A percentile compares a stretch with the other conserved stretches of the same genome.
Evolutionary conservation across 2,113 vertebrate genomes (phyloP).

Genomic region (Erythrolamprus reginae): DNA sequence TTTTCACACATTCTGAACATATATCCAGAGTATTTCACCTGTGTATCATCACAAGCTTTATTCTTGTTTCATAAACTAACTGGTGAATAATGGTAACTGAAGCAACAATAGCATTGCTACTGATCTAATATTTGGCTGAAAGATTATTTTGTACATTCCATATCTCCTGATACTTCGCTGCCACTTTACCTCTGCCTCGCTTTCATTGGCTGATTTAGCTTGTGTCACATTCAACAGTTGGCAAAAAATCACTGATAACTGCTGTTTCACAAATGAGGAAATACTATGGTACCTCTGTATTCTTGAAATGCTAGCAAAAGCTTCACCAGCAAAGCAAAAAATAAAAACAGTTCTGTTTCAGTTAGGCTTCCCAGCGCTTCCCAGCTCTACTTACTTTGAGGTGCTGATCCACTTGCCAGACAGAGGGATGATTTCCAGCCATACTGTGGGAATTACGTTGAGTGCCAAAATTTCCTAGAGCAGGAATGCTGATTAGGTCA

Average conservation of each 20-base stretch:
- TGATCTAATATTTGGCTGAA: not conserved
- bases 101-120: not conserved
- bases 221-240: conserved; percentile 3
- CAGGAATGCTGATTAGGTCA: not conserved
- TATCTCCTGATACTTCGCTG: not conserved
- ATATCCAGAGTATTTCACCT: not conserved
- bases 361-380: not conserved
- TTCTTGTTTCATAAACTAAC: not conserved
- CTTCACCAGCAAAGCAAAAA: conserved; percentile 11
- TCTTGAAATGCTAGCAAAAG: conserved; percentile 11
- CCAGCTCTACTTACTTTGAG: conserved; percentile 2
- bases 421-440: not conserved
- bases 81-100: not conserved
- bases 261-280: conserved; percentile 1
- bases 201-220: not conserved
- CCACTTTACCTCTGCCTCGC: not conserved
- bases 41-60: not conserved
- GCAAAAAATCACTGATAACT: conserved; percentile 18
- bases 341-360: not conserved
- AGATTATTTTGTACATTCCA: not conserved
- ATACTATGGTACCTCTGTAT: conserved; percentile 7
- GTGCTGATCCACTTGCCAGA: not conserved
- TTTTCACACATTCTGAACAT: too few species aligned
- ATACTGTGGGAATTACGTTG: not conserved
- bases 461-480: not conserved